phyloP scores from a whole-genome alignment of 92 coral and sea anemone species.

The Porites rus region DNA sequence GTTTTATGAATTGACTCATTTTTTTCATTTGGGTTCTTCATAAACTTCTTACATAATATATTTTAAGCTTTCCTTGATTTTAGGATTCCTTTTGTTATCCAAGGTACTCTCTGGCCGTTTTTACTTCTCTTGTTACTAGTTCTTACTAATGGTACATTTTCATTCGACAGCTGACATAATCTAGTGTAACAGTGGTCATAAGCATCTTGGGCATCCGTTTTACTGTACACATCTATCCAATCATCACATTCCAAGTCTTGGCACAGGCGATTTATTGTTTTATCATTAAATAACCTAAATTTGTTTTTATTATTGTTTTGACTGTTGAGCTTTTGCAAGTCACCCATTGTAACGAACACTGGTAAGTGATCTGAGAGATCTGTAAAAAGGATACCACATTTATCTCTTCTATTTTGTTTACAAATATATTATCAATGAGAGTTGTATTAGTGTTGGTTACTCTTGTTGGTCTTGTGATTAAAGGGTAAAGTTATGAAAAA shows the following conservation, averaged over 20 bases:
- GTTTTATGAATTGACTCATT: conserved; percentile 1
- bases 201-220: neutral
- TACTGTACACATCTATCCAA: neutral
- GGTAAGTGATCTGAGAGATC: neutral
- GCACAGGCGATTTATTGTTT: neutral
- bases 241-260: neutral
- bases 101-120: neutral
- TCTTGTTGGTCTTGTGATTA: neutral
- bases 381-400: neutral
- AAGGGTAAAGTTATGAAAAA: neutral
- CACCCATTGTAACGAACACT: neutral
- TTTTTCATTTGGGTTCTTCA: neutral
- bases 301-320: neutral
- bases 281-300: neutral
- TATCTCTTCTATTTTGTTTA: neutral
- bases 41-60: neutral
- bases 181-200: neutral
- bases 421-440: neutral
- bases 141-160: neutral
- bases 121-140: too few species aligned
- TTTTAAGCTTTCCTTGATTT: conserved; percentile 1
- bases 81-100: conserved; percentile 22
- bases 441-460: neutral
- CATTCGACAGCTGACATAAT: neutral
- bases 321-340: neutral